A percentile compares a stretch with the other conserved stretches of the same genome.
phyloP scores from a whole-genome alignment of 1,140 invertebrate species.

The Caenorhabditis latens region DNA sequence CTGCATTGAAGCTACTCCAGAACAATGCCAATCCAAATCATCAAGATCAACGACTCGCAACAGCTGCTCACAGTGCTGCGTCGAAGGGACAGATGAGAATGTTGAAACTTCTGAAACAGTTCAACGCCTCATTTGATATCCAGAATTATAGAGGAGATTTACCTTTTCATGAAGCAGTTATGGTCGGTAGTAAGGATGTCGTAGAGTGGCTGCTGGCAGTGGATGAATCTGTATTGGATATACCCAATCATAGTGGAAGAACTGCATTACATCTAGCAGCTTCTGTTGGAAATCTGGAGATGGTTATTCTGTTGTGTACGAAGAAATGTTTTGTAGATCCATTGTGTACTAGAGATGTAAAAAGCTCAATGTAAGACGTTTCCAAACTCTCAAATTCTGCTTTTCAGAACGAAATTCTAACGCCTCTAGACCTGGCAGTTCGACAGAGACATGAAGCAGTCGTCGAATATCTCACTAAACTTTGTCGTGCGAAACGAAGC shows the following conservation, averaged over 20 bases:
- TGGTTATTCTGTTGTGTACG: slow-evolving; percentile 83
- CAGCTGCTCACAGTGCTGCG: slow-evolving; percentile 87
- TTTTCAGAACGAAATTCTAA: slow-evolving; percentile 66
- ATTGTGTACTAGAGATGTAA: slow-evolving; percentile 61
- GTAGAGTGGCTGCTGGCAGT: slow-evolving; percentile 86
- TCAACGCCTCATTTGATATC: slow-evolving; percentile 91
- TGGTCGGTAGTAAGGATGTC: slow-evolving; percentile 85
- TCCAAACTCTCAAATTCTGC: neutral
- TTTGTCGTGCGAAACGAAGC: slow-evolving; percentile 16
- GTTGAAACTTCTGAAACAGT: slow-evolving; percentile 84
- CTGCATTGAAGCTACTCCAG: slow-evolving; percentile 82
- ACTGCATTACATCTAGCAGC: slow-evolving; percentile 93
- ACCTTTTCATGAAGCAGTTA: slow-evolving; percentile 93
- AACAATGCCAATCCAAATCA: slow-evolving; percentile 38
- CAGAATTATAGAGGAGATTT: slow-evolving; percentile 90
- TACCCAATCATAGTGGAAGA: slow-evolving; percentile 91
- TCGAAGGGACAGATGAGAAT: slow-evolving; percentile 93
- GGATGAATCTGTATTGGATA: slow-evolving; percentile 87
- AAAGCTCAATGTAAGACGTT: neutral
- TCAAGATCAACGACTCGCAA: slow-evolving; percentile 71
- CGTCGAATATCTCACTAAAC: slow-evolving; percentile 69
- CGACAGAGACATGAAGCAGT: slow-evolving; percentile 68
- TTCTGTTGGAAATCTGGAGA: slow-evolving; percentile 91
- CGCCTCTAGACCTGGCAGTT: slow-evolving; percentile 72
- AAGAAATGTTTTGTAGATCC: slow-evolving; percentile 78